A percentile compares a stretch with the other conserved stretches of the same genome.
phyloP scores from a whole-genome alignment of 2,888 invertebrate genomes.

The Dicycla oo region DNA sequence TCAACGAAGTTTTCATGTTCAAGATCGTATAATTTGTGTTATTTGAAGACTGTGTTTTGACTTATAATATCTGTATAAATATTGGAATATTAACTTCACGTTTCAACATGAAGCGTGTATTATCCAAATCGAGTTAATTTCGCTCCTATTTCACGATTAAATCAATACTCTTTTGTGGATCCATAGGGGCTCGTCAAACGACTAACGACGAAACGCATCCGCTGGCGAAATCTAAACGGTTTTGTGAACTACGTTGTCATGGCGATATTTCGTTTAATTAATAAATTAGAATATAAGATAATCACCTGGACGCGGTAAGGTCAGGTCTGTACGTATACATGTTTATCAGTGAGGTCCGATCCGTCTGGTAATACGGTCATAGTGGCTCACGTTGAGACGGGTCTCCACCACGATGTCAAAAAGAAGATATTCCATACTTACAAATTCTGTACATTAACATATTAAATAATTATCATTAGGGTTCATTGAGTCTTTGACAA shows the following conservation, averaged over 20 bases:
- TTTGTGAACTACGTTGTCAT: constrained; percentile 18
- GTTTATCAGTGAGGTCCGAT: constrained; percentile 38
- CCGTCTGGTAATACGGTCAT: constrained; percentile 25
- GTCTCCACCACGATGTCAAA: constrained; percentile 13
- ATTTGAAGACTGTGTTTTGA: background rate
- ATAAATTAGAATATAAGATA: constrained; percentile 29
- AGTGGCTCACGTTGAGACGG: constrained; percentile 14
- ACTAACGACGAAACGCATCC: constrained; percentile 40
- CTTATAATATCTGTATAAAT: background rate
- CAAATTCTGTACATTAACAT: background rate
- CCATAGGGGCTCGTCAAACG: constrained; percentile 38
- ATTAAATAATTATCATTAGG: constrained; percentile 5
- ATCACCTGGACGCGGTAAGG: constrained; percentile 24
- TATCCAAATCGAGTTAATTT: constrained; percentile 23
- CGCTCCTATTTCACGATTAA: constrained; percentile 11
- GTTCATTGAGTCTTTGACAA: background rate
- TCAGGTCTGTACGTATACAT: background rate
- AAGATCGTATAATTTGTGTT: background rate
- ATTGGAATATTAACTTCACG: background rate
- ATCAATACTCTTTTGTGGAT: constrained; percentile 45
- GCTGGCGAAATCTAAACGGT: constrained; percentile 40
- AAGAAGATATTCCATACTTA: constrained; percentile 2
- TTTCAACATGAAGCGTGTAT: constrained; percentile 23
- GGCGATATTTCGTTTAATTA: constrained; percentile 15
- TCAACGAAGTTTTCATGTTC: background rate